Evolutionary conservation across 2,888 invertebrate genomes (phyloP).

Genomic region (Neria commutata): DNA sequence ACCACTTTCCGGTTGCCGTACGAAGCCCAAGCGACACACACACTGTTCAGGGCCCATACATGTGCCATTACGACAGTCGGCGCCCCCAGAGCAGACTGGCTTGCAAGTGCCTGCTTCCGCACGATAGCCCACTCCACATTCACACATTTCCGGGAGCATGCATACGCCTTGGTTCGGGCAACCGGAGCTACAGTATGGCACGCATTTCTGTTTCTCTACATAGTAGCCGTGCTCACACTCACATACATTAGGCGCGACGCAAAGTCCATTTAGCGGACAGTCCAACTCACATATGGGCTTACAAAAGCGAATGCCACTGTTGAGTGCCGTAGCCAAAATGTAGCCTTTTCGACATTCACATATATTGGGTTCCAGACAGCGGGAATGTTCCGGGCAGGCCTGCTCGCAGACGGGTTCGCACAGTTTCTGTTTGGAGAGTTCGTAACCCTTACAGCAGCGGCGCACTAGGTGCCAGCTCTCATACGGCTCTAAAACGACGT

Average conservation of each 20-base stretch:
- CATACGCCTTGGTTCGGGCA: slow-evolving; percentile 24
- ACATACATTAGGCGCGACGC: slow-evolving; percentile 46
- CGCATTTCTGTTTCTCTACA: neutral
- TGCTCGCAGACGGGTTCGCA: slow-evolving; percentile 47
- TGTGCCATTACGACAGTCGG: slow-evolving; percentile 41
- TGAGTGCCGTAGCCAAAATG: slow-evolving; percentile 35
- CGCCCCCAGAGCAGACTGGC: slow-evolving; percentile 38
- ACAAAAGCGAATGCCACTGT: slow-evolving; percentile 41
- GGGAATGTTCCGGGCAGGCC: slow-evolving; percentile 44
- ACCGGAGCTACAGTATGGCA: neutral
- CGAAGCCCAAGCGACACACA: slow-evolving; percentile 37
- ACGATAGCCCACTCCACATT: slow-evolving; percentile 13
- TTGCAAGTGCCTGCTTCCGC: slow-evolving; percentile 34
- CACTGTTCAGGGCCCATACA: slow-evolving; percentile 39
- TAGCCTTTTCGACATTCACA: slow-evolving; percentile 47
- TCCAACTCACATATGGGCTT: slow-evolving; percentile 43
- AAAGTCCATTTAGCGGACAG: slow-evolving; percentile 39
- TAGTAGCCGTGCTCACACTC: slow-evolving; percentile 41
- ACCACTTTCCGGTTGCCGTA: slow-evolving; percentile 24
- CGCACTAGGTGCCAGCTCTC: slow-evolving; percentile 32
- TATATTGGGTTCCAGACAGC: slow-evolving; percentile 45
- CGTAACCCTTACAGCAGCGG: slow-evolving; percentile 45
- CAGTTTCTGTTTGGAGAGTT: slow-evolving; percentile 33
- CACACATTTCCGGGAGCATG: slow-evolving; percentile 16
- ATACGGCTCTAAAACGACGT: slow-evolving; percentile 36